A percentile compares a stretch with the other conserved stretches of the same genome.
Conservation (phyloP, 64 coral and sea anemone species). For the Montipora sp. region DNA sequence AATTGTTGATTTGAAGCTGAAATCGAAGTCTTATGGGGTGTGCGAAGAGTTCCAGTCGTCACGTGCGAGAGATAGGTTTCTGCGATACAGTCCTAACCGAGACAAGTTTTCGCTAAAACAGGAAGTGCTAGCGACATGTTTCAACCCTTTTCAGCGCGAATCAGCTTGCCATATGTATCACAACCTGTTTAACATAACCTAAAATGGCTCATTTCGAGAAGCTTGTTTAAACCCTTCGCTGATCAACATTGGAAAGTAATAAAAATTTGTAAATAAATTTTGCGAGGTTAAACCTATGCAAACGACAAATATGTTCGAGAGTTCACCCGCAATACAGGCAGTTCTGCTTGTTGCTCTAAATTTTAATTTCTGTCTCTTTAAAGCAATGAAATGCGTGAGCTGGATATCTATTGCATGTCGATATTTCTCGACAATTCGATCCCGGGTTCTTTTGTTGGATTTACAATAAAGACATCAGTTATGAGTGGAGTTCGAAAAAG, state of each 20-base stretch:
- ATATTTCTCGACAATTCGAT: background rate
- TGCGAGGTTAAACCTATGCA: too few species aligned
- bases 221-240: too few species aligned
- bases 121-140: background rate
- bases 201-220: background rate
- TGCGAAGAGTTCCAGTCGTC: background rate
- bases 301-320: too few species aligned
- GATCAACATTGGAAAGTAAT: too few species aligned
- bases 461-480: background rate
- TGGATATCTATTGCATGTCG: too few species aligned
- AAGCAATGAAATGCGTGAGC: too few species aligned
- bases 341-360: too few species aligned
- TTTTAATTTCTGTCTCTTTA: too few species aligned
- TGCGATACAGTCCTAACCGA: background rate
- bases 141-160: background rate
- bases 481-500: background rate
- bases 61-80: background rate
- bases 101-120: background rate
- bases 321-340: too few species aligned
- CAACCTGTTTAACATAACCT: background rate
- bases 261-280: too few species aligned
- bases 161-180: background rate
- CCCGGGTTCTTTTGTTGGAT: background rate
- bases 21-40: background rate
- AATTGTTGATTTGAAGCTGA: background rate